phyloP scores from a whole-genome alignment of 2,797 vertebrate species.

The Halcyon smyrnensis region DNA sequence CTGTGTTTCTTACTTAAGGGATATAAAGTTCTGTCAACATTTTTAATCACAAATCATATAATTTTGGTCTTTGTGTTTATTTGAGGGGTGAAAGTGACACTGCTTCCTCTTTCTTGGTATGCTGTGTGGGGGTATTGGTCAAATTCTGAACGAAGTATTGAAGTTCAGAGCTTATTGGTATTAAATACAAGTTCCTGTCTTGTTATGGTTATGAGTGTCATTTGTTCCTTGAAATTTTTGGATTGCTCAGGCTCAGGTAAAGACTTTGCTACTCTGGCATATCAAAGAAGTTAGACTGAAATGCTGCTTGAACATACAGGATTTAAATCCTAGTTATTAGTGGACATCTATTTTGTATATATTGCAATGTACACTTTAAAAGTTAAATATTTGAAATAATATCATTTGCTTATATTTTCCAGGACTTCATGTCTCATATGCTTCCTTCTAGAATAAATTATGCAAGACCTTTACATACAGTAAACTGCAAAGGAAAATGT shows the following conservation, averaged over 20 bases:
- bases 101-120: background rate
- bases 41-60: background rate
- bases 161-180: background rate
- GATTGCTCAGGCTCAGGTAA: background rate
- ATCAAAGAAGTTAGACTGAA: background rate
- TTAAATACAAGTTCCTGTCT: background rate
- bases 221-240: background rate
- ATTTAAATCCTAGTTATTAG: background rate
- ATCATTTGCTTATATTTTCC: background rate
- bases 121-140: background rate
- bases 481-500: background rate
- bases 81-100: background rate
- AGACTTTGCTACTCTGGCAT: background rate
- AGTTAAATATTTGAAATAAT: background rate
- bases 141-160: background rate
- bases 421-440: background rate
- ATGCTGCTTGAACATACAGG: background rate
- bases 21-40: background rate
- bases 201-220: background rate
- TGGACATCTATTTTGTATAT: background rate
- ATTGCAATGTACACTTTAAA: background rate
- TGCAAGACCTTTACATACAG: background rate
- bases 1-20: background rate
- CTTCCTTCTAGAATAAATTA: background rate
- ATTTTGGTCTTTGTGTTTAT: background rate